Percentiles rank a stretch among this genome's conserved stretches.
These are phyloP conservation scores for Nansenia antarctica DNA, from an alignment of 2,113 vertebrate species.

Conservation along the genomic window DNA sequence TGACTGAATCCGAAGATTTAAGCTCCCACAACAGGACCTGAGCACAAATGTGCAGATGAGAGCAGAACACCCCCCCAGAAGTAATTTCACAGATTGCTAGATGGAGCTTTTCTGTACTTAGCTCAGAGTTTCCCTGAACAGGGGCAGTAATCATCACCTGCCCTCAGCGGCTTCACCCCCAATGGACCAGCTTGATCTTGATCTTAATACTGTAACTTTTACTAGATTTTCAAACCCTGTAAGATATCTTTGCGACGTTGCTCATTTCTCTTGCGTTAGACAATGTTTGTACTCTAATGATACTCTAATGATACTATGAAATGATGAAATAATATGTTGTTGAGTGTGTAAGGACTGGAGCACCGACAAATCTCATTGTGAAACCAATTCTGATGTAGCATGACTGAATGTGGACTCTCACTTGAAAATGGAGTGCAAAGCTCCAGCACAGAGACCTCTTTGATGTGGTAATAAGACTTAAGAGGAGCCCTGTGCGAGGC, in stretches of 20 bases:
- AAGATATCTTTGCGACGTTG: conserved; percentile 10
- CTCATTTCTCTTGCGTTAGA: neutral
- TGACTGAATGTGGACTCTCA: conserved; percentile 9
- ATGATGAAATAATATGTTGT: neutral
- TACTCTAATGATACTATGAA: too few relatives aligned
- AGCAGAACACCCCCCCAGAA: conserved; percentile 49
- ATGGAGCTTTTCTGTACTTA: conserved; percentile 12
- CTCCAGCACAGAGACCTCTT: conserved; percentile 20
- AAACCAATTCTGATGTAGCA: neutral
- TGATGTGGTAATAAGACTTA: conserved; percentile 41
- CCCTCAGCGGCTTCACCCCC: conserved; percentile 19
- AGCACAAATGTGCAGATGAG: conserved; percentile 57
- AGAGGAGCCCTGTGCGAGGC: conserved; percentile 15
- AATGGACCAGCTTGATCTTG: conserved; percentile 25
- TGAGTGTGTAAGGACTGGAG: neutral
- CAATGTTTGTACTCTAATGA: neutral
- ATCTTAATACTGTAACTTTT: conserved; percentile 33
- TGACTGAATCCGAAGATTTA: conserved; percentile 60
- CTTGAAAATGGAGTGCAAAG: conserved; percentile 29
- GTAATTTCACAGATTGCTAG: conserved; percentile 63
- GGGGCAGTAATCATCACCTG: conserved; percentile 18
- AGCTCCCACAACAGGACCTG: conserved; percentile 41
- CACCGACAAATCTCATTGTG: neutral
- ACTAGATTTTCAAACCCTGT: conserved; percentile 26
- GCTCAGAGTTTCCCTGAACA: conserved; percentile 8